Evolutionary conservation across 1,140 invertebrate genomes (phyloP).

Genomic region (Diachasmimorpha longicaudata): DNA sequence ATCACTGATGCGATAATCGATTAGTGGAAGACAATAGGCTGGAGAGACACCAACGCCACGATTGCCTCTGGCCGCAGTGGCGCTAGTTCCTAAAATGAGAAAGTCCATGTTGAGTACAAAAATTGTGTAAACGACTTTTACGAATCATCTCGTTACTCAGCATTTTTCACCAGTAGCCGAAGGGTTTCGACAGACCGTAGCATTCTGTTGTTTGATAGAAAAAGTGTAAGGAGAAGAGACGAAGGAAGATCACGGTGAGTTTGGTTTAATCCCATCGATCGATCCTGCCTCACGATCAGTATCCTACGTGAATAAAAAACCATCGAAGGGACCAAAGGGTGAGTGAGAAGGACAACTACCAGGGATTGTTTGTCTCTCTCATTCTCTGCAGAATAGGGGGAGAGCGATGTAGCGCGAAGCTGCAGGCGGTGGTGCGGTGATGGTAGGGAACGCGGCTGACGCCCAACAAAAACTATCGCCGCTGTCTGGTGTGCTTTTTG

Average conservation of each 20-base stretch:
- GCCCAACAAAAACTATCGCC: conserved; percentile 63
- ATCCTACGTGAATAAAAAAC: conserved; percentile 22
- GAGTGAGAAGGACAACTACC: conserved; percentile 30
- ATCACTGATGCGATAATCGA: no score
- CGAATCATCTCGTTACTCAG: no score
- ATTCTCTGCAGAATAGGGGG: conserved; percentile 27
- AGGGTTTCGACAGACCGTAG: not conserved
- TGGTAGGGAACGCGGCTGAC: conserved; percentile 60
- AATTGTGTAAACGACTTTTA: no score
- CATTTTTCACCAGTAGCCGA: not conserved
- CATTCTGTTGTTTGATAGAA: not conserved
- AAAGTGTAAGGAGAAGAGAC: not conserved
- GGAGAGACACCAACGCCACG: no score
- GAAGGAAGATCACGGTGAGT: not conserved
- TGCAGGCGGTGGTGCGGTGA: conserved; percentile 44
- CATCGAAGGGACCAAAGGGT: conserved; percentile 15
- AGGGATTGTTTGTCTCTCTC: not conserved
- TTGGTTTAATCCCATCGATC: conserved; percentile 20
- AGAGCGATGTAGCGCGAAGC: conserved; percentile 64
- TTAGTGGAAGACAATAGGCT: no score
- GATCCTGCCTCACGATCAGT: conserved; percentile 18
- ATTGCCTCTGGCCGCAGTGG: no score
- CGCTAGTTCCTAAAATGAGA: no score
- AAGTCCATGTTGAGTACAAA: no score
- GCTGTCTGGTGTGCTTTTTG: conserved; percentile 65